Base-by-base conservation (phyloP, 2,113 vertebrate species). In the Vulpes lagopus region DNA sequence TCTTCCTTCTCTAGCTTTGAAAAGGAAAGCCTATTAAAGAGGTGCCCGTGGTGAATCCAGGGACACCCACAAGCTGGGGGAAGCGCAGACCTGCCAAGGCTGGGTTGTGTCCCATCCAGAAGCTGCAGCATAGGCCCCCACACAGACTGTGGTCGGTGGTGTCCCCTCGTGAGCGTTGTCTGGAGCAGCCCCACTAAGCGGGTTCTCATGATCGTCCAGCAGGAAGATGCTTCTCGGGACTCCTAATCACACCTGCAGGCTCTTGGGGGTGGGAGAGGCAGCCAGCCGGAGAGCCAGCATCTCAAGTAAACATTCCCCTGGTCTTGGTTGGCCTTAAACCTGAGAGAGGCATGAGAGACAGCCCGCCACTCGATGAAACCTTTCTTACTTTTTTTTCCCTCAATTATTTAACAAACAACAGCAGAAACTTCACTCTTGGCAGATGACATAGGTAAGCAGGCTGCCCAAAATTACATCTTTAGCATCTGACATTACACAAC, bases 191-290 rank as follows among this genome's bases (percentile, higher is more conserved):
- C 15, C 30, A 4, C 15, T 4, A 30, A 19, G 8, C 2, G 1
- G 64, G 38, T 38, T 32, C 19, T 81, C 32, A 15, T 14, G 55
- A 32, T 0, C 3, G 8, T 16, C n/a, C 23, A 49, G 60, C 20
- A 38, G 60, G 62, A 8, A 1, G 32, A 1, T 0, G 7, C 5
- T 1, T 2, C 35, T 43, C 1, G 1, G 8, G 11, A 0, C 2
- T 20, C 3, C 4, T 1, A 5, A 2, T 19, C 23, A 8, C 11
- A 2, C 49, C n/a, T 17, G 2, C 3, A 4, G 55, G 80, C 51
- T 25, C 8, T 35, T 25, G 3, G 59, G 17, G 49, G 16, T 3
- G 2, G 10, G 49, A 43, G 23, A 0, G 14, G 23, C 55, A 6
- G 32, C 16, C 5, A 0, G 6, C 1, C 35, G 38, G 4, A 11